These are phyloP conservation scores for Xestobium rufovillosum DNA, from an alignment of 2,888 invertebrate species.

Conservation along the genomic window DNA sequence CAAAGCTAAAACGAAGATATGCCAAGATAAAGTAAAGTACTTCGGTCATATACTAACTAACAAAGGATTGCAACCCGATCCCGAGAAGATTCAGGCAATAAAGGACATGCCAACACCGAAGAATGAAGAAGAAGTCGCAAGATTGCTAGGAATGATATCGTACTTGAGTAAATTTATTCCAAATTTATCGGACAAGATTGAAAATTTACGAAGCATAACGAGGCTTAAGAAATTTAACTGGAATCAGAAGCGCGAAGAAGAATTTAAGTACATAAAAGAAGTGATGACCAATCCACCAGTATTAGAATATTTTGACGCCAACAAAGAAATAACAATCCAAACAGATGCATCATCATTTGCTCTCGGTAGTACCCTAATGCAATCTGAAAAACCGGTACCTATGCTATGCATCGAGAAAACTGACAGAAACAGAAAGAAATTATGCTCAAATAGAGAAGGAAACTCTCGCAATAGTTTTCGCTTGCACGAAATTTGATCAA, in stretches of 20 bases:
- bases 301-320: conserved; percentile 9
- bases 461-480: too few species aligned
- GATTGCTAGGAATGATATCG: conserved; percentile 9
- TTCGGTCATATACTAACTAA: conserved; percentile 5
- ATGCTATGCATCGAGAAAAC: too few species aligned
- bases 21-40: conserved; percentile 2
- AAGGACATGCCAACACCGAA: conserved; percentile 8
- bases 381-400: conserved; percentile 33
- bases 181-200: conserved; percentile 13
- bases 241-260: conserved; percentile 8
- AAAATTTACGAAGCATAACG: conserved; percentile 5
- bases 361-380: too few species aligned
- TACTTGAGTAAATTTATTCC: conserved; percentile 15
- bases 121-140: conserved; percentile 12
- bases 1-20: neutral
- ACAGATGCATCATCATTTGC: too few species aligned
- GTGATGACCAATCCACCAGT: conserved; percentile 10
- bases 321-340: too few species aligned
- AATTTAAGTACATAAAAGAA: conserved; percentile 9
- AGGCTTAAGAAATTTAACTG: conserved; percentile 13
- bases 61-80: conserved; percentile 5
- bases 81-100: conserved; percentile 11
- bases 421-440: conserved; percentile 2
- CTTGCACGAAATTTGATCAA: conserved; percentile 3
- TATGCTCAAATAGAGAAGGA: conserved; percentile 6